Evolutionary conservation across 2,113 vertebrate genomes (phyloP).

Genomic region (Myotis lucifugus): DNA sequence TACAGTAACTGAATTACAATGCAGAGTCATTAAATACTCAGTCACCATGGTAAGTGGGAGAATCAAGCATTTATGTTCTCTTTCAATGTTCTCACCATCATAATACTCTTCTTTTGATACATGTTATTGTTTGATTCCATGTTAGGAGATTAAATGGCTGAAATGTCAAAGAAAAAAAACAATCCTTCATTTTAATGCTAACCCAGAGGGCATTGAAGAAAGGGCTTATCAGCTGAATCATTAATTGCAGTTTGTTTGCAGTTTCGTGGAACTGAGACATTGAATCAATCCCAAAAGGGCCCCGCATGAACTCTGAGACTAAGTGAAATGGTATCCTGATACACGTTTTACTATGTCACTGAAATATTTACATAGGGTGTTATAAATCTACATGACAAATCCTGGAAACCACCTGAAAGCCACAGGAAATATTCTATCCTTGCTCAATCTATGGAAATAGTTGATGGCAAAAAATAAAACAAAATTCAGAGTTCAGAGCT

Average conservation of each 20-base stretch:
- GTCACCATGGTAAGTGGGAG: not conserved
- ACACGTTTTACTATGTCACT: not conserved
- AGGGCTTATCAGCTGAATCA: not conserved
- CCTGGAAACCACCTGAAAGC: slow-evolving; percentile 77
- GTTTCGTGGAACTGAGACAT: not conserved
- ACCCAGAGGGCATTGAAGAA: not conserved
- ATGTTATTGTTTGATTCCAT: not conserved
- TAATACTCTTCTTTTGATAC: not conserved
- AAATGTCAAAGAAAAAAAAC: slow-evolving; percentile 30
- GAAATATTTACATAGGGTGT: slow-evolving; percentile 50
- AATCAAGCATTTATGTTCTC: not conserved
- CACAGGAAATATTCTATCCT: slow-evolving; percentile 61
- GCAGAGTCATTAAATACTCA: not conserved
- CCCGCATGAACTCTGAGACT: not conserved
- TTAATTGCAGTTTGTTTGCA: not conserved
- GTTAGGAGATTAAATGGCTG: not conserved
- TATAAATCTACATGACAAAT: slow-evolving; percentile 69
- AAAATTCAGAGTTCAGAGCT: not conserved
- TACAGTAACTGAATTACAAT: not conserved
- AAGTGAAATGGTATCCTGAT: not conserved
- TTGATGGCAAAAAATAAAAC: not conserved
- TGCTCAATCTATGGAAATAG: slow-evolving; percentile 61
- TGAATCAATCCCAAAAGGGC: not conserved
- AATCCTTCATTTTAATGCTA: not conserved
- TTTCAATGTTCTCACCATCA: not conserved